These are phyloP conservation scores for Streblospio benedicti DNA, from an alignment of 1,140 invertebrate species.

Conservation along the genomic window DNA sequence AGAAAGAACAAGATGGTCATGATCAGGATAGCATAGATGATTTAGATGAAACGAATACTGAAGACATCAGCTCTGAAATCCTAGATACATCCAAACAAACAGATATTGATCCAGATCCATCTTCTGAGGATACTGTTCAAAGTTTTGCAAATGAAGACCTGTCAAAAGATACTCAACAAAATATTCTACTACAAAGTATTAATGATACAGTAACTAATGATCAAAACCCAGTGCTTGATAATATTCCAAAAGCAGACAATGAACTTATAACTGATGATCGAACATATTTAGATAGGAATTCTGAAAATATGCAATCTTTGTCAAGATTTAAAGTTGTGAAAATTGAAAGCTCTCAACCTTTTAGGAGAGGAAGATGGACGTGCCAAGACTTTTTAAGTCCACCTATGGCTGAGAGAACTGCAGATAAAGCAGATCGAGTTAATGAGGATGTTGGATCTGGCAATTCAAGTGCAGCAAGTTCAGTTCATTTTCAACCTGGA, in stretches of 20 bases:
- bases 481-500: slow-evolving; percentile 34
- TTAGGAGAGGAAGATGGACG: slow-evolving; percentile 84
- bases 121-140: slow-evolving; percentile 27
- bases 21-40: slow-evolving; percentile 87
- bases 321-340: slow-evolving; percentile 83
- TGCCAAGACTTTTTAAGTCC: slow-evolving; percentile 90
- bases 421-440: slow-evolving; percentile 13
- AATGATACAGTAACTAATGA: too few relatives aligned
- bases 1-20: slow-evolving; percentile 57
- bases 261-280: too few relatives aligned
- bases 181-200: too few relatives aligned
- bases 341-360: slow-evolving; percentile 89
- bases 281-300: too few relatives aligned
- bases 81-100: slow-evolving; percentile 41
- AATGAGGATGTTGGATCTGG: slow-evolving; percentile 26
- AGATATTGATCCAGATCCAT: slow-evolving; percentile 32
- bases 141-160: slow-evolving; percentile 21
- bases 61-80: slow-evolving; percentile 58
- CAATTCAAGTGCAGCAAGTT: slow-evolving; percentile 33
- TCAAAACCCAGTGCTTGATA: too few relatives aligned
- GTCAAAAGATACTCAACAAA: too few relatives aligned
- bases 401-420: slow-evolving; percentile 46
- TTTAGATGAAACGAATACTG: slow-evolving; percentile 83
- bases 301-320: too few relatives aligned
- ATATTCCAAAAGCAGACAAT: too few relatives aligned